Evolutionary conservation across 2,797 vertebrate species (phyloP).

Genomic region (Gymnodraco acuticeps): DNA sequence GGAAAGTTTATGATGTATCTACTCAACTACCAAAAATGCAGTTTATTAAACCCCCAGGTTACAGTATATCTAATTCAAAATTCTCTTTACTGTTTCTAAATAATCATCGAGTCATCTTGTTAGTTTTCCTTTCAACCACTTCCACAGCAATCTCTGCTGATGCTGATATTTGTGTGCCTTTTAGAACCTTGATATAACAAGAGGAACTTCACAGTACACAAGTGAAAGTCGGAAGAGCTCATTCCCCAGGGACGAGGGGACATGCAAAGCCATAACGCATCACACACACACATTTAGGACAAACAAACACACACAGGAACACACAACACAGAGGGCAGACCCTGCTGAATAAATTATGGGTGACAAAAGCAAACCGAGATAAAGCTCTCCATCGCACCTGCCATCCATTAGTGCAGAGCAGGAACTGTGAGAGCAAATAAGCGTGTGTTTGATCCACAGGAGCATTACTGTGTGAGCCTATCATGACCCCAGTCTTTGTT

Average conservation of each 20-base stretch:
- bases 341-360: constrained; percentile 72
- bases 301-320: constrained; percentile 39
- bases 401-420: constrained; percentile 58
- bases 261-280: constrained; percentile 43
- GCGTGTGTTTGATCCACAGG: constrained; percentile 54
- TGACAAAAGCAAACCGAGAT: constrained; percentile 69
- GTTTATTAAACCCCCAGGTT: constrained; percentile 54
- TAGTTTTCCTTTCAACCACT: constrained; percentile 63
- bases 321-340: constrained; percentile 49
- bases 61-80: constrained; percentile 62
- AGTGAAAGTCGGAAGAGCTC: constrained; percentile 42
- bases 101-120: constrained; percentile 74
- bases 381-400: constrained; percentile 49
- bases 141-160: constrained; percentile 63
- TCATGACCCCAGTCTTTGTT: constrained; percentile 46
- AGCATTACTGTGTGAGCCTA: constrained; percentile 39
- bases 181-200: constrained; percentile 57
- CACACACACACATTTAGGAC: constrained; percentile 20
- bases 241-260: constrained; percentile 43
- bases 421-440: constrained; percentile 61
- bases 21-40: constrained; percentile 45
- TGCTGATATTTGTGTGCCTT: constrained; percentile 51
- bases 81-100: constrained; percentile 73
- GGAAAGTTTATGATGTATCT: constrained; percentile 55
- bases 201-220: constrained; percentile 31